Conservation (phyloP, 2,888 invertebrate genomes). For the Oscheius sp. region DNA sequence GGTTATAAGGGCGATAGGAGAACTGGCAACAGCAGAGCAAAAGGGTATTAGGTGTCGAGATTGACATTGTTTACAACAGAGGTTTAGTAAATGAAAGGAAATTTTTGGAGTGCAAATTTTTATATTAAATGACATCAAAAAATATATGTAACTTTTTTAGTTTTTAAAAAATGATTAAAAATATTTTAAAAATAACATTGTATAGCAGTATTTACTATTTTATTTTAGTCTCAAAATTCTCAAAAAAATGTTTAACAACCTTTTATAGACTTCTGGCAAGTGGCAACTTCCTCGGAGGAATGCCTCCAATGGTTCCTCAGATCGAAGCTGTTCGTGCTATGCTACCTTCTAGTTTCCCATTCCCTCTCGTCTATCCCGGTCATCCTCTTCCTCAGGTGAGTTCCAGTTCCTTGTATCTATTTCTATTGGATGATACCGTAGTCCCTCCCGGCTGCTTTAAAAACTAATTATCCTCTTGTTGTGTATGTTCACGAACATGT, state of each 20-base stretch:
- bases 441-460: neutral
- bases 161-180: no score
- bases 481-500: slow-evolving; percentile 10
- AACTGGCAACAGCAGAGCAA: no score
- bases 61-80: no score
- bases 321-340: slow-evolving; percentile 12
- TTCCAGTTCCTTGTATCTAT: no score
- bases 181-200: no score
- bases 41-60: no score
- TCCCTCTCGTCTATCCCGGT: slow-evolving; percentile 19
- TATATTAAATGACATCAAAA: no score
- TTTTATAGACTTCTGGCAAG: slow-evolving; percentile 12
- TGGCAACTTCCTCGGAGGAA: neutral
- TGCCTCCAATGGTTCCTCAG: neutral
- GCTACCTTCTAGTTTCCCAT: slow-evolving; percentile 8
- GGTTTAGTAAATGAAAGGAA: no score
- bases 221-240: neutral
- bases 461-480: slow-evolving; percentile 15
- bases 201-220: no score
- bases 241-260: neutral
- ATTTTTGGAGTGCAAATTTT: no score
- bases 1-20: no score
- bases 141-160: no score
- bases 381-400: slow-evolving; percentile 14
- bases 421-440: slow-evolving; percentile 2